Percentiles rank a stretch among this genome's conserved stretches.
Conservation (phyloP, 2,797 vertebrate species). For the Atherinosoma microstoma region DNA sequence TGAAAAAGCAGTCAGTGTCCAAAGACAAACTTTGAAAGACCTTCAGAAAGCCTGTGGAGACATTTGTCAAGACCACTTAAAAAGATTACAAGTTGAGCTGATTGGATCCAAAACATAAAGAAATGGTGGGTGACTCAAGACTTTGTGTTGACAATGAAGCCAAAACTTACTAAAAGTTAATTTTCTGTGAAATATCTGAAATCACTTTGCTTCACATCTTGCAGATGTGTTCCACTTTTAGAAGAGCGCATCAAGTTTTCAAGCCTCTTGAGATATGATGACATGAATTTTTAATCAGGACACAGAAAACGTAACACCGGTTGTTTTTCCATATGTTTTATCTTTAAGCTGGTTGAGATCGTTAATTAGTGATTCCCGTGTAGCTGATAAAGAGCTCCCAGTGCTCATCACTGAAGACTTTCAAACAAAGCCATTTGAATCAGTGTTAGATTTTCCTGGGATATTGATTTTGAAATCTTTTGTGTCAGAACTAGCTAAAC, state of each 20-base stretch:
- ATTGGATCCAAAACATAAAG: not conserved
- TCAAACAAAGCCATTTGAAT: constrained; percentile 6
- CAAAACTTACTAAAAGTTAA: not conserved
- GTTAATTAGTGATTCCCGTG: constrained; percentile 56
- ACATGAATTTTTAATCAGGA: constrained; percentile 52
- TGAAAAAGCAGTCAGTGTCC: not conserved
- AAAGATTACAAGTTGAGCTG: not conserved
- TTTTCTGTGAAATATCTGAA: constrained; percentile 15
- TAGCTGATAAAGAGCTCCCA: constrained; percentile 42
- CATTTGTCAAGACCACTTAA: not conserved
- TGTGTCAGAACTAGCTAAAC: constrained; percentile 5
- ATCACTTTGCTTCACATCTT: constrained; percentile 5
- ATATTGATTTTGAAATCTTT: constrained; percentile 27
- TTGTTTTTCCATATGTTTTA: constrained; percentile 38
- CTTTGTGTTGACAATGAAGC: not conserved
- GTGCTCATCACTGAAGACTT: constrained; percentile 24
- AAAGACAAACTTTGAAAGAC: not conserved
- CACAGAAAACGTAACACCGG: constrained; percentile 26
- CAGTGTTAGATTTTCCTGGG: constrained; percentile 1
- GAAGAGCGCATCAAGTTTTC: constrained; percentile 21
- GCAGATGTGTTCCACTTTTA: constrained; percentile 11
- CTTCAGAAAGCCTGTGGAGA: not conserved
- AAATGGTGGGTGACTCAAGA: constrained; percentile 1
- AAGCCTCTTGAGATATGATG: constrained; percentile 24
- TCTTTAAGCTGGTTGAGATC: constrained; percentile 33